Evolutionary conservation across 1,140 invertebrate genomes (phyloP), one percentile per base, ranked within the genome.

Genomic region (Pseudomyrmex cubaensis): DNA sequence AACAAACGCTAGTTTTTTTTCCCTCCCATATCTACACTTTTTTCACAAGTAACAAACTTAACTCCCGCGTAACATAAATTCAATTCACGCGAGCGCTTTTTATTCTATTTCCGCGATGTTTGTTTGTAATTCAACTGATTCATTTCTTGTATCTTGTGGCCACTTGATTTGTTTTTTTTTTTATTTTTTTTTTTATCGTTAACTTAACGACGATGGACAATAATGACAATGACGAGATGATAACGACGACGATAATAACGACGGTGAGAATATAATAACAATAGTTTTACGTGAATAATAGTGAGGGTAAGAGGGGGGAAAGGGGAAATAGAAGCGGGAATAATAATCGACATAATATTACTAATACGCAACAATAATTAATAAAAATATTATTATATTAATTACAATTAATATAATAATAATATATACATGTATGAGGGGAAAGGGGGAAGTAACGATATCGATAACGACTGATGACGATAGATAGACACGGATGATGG

Each of bases 321-420:
- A 35, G 70, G 82, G 82, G 20, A 86, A 86, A 84, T 54, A 22
- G 48, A 74, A 69, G 17, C 20, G 67, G 50, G 82, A 85, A 20
- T 61, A 63, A 82, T 57, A 67, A 75, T 67, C 22, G 59, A 73
- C 12, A 61, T 62, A 84, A 69, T 86, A 66, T 62, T 85, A 87
- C 15, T 77, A 67, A 83, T 83, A 70, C 35, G 73, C 61, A 59
- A 85, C 73, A 46, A 66, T 62, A 76, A 82, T 70, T 86, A 82
- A 82, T 84, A 57, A 63, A 63, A 84, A 84, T 78, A 84, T 76
- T 82, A 72, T 78, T 70, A 72, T 76, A 63, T 35, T 57, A 59
- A 76, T 76, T 54, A 74, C 64, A 76, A 77, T 72, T 84, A 77
- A 59, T 86, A 86, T 78, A 50, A 66, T 50, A 83, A 61, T 72